phyloP scores from a whole-genome alignment of 1,140 invertebrate genomes.

The Bombus pascuorum region DNA sequence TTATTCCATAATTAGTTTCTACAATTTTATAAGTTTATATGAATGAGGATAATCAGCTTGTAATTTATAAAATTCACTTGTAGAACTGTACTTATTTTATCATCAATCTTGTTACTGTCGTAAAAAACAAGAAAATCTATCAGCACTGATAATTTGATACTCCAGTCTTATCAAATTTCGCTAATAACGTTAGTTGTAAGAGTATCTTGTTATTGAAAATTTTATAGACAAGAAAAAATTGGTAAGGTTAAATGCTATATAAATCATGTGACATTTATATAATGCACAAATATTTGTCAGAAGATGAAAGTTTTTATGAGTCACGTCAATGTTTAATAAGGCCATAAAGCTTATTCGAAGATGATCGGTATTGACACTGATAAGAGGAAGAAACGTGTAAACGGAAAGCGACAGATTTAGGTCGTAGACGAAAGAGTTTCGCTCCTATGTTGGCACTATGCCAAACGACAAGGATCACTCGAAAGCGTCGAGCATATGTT shows the following conservation, averaged over 20 bases:
- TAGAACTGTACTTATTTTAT: background rate
- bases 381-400: conserved; percentile 50
- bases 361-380: conserved; percentile 43
- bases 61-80: background rate
- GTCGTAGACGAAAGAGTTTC: conserved; percentile 60
- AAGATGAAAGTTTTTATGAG: background rate
- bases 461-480: conserved; percentile 57
- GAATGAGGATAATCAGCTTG: background rate
- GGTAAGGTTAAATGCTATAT: background rate
- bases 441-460: conserved; percentile 54
- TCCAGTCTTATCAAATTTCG: background rate
- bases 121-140: background rate
- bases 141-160: background rate
- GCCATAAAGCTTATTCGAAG: conserved; percentile 11
- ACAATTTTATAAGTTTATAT: background rate
- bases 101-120: background rate
- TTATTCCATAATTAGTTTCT: background rate
- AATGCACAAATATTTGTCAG: background rate
- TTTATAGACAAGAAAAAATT: background rate
- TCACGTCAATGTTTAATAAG: background rate
- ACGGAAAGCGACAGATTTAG: conserved; percentile 66
- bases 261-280: background rate
- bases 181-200: background rate
- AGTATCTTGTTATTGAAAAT: background rate
- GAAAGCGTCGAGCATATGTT: conserved; percentile 57